phyloP scores from a whole-genome alignment of 2,888 invertebrate species.

The Synanthedon andrenaeformis region DNA sequence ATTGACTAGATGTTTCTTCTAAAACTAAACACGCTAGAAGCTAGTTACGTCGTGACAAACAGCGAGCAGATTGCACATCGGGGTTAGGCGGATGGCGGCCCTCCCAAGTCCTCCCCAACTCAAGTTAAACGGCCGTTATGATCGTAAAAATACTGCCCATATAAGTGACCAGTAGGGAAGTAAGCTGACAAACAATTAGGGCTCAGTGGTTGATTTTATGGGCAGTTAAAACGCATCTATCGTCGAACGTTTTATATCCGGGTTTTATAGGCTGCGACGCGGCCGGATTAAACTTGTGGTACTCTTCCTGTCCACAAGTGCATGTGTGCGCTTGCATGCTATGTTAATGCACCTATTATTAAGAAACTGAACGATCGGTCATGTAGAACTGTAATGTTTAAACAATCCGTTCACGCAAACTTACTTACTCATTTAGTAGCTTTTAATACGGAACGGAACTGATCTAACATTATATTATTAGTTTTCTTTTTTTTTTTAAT shows the following conservation, averaged over 20 bases:
- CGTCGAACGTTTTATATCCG: slow-evolving; percentile 42
- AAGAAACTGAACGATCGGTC: neutral
- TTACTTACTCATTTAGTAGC: neutral
- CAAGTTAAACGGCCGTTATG: slow-evolving; percentile 32
- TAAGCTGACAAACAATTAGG: slow-evolving; percentile 41
- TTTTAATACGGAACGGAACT: neutral
- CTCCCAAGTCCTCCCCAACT: slow-evolving; percentile 1
- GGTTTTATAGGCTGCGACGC: slow-evolving; percentile 25
- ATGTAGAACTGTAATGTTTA: neutral
- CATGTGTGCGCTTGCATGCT: neutral
- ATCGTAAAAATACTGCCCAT: slow-evolving; percentile 40
- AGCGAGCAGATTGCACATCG: no score
- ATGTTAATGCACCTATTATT: neutral
- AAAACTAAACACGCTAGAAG: no score
- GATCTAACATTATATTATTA: no score
- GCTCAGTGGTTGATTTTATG: slow-evolving; percentile 50
- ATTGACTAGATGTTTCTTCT: no score
- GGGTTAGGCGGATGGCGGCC: no score
- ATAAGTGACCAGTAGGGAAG: slow-evolving; percentile 25
- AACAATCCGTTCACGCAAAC: neutral
- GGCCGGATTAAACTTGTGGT: slow-evolving; percentile 20
- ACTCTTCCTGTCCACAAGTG: slow-evolving; percentile 14
- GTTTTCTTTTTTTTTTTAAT: no score
- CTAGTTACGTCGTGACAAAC: no score
- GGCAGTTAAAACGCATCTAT: slow-evolving; percentile 45